phyloP scores from a whole-genome alignment of 1,140 invertebrate species.

The Rhagoletis zephyria region DNA sequence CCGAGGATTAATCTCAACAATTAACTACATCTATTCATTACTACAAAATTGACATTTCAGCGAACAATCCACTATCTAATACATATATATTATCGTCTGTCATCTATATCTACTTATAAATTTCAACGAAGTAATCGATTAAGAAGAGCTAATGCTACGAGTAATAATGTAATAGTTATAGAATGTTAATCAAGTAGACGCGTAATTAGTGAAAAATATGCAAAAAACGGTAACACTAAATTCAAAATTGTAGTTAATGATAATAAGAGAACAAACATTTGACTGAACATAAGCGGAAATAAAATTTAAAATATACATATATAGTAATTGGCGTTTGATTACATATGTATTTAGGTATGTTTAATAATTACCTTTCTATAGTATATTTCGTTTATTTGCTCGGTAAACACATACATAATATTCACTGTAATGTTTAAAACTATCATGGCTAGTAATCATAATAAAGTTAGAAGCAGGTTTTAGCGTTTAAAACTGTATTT shows the following conservation, averaged over 20 bases:
- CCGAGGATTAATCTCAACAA: neutral
- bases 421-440: no score
- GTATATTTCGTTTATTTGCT: no score
- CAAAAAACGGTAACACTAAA: neutral
- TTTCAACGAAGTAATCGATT: conserved; percentile 11
- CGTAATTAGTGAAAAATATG: neutral
- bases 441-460: no score
- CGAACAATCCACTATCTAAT: neutral
- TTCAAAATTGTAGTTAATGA: conserved; percentile 27
- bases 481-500: no score
- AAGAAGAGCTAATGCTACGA: conserved; percentile 16
- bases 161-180: conserved; percentile 22
- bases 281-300: neutral
- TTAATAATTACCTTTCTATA: no score
- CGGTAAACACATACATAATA: no score
- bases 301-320: neutral
- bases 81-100: neutral
- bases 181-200: neutral
- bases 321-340: neutral
- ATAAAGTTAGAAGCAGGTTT: no score
- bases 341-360: no score
- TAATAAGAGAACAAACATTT: neutral
- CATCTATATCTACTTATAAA: conserved; percentile 5
- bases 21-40: neutral
- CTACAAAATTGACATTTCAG: neutral